Conservation (phyloP, 2,797 vertebrate species). For the Eutrigla gurnardus region DNA sequence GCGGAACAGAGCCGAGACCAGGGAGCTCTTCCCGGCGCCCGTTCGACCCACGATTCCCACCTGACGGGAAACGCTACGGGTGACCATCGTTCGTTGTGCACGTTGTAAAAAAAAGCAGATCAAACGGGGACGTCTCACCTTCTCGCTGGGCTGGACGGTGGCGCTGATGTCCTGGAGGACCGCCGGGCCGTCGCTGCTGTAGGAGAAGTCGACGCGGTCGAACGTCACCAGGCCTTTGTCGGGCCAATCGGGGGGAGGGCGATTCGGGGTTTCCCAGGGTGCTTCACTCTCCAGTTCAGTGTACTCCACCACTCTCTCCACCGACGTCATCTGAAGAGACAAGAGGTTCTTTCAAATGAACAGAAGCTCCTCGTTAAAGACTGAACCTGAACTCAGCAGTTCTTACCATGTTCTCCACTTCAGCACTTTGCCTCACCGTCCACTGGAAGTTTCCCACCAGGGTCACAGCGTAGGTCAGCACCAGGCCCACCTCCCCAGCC, state of each 20-base stretch:
- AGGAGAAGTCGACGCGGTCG: conserved; percentile 90
- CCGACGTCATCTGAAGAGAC: conserved; percentile 89
- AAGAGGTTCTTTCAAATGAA: not conserved
- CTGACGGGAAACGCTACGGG: conserved; percentile 63
- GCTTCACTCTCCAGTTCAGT: conserved; percentile 93
- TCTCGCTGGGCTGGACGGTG: conserved; percentile 87
- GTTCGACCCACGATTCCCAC: conserved; percentile 94
- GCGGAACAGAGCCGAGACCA: conserved; percentile 92
- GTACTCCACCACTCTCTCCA: conserved; percentile 95
- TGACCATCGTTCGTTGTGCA: too few species aligned
- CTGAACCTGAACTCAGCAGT: not conserved
- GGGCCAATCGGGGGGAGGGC: conserved; percentile 90
- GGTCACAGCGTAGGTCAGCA: conserved; percentile 90
- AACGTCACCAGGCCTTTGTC: conserved; percentile 89
- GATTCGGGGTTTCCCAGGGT: conserved; percentile 89
- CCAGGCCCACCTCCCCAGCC: conserved; percentile 91
- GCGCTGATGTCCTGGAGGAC: conserved; percentile 89
- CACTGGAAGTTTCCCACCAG: conserved; percentile 96
- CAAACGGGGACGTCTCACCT: conserved; percentile 81
- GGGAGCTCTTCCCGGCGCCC: conserved; percentile 92
- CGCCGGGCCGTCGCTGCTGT: conserved; percentile 87
- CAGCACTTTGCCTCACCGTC: conserved; percentile 93
- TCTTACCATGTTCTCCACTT: conserved; percentile 95
- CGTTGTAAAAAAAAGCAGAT: not conserved
- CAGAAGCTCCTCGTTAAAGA: not conserved